Evolutionary conservation across 2,888 invertebrate genomes (phyloP), one percentile per base, ranked within the genome.

Genomic region (Pogonocherus hispidulus): DNA sequence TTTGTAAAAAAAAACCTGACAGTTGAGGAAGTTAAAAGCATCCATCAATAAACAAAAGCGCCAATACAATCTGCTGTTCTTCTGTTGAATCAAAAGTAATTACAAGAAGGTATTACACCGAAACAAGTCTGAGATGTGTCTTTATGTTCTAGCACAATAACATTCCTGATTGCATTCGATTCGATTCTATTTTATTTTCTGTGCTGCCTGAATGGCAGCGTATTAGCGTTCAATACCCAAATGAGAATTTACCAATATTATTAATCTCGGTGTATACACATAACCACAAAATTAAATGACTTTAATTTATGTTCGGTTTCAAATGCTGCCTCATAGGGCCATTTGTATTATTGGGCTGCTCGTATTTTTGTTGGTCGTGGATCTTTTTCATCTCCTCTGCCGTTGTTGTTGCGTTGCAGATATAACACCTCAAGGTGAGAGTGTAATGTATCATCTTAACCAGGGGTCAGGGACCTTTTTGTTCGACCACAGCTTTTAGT

Each of bases 341-440:
- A 66, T 71, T 71, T 69, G 66, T 66, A 64, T 60, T 60, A 66
- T 71, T 69, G 63, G 47, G 54, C 54, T 16, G 56, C 18, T 46
- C 14, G n/a, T 27, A 27, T 46, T 46, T 41, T 52, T 66, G 57
- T 62, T 67, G 47, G 62, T 56, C 35, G 59, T 18, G 35, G 37
- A 22, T 56, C 65, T 65, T 47, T n/a, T 49, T 51, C 55, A 56
- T 55, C 47, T 64, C 65, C 66, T 64, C 56, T 62, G 60, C 66
- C 62, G 67, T 69, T 67, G 69, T 69, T 69, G 67, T 64, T 47
- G 55, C 62, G 64, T 72, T 68, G 72, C 72, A 72, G 70, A 72
- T 72, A 70, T 64, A 72, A 70, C 70, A 68, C 72, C 70, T 68
- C 70, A 72, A 72, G 72, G 72, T 70, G 72, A 72, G 70, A 70